Conservation (phyloP, 2,797 vertebrate genomes). For the Micrastur ruficollis region DNA sequence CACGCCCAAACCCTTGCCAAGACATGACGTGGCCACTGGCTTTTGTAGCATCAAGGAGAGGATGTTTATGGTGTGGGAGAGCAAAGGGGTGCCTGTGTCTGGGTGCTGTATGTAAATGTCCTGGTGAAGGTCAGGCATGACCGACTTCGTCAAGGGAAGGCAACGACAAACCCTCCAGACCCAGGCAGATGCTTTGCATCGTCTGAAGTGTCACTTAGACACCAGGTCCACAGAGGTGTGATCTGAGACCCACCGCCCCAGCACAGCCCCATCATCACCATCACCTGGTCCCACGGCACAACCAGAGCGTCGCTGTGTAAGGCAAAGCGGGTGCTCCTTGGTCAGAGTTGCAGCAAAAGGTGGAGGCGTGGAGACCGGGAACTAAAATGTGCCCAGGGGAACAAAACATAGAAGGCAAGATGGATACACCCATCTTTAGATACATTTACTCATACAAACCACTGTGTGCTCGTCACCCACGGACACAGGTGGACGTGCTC, state of each 20-base stretch:
- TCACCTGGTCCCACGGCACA: background rate
- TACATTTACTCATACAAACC: background rate
- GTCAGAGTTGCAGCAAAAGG: background rate
- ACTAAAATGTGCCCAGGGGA: background rate
- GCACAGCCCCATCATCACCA: background rate
- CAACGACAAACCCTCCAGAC: background rate
- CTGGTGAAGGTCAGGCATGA: background rate
- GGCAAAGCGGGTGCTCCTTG: background rate
- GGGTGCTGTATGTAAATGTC: background rate
- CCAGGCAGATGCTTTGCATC: rapidly evolving
- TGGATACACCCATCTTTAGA: background rate
- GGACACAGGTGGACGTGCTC: background rate
- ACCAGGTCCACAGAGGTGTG: background rate
- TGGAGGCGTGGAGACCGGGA: background rate
- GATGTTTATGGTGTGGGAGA: background rate
- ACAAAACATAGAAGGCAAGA: background rate
- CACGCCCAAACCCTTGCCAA: background rate
- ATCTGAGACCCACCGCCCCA: background rate
- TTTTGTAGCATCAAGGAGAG: background rate
- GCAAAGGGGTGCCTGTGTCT: background rate
- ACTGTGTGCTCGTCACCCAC: background rate
- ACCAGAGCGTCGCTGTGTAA: background rate
- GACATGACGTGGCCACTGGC: background rate
- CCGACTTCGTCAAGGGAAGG: background rate
- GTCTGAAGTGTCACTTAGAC: background rate